Percentiles rank a stretch among this genome's conserved stretches.
Evolutionary conservation across 2,888 invertebrate species (phyloP).

Genomic region (Lasioglossum calceatum): DNA sequence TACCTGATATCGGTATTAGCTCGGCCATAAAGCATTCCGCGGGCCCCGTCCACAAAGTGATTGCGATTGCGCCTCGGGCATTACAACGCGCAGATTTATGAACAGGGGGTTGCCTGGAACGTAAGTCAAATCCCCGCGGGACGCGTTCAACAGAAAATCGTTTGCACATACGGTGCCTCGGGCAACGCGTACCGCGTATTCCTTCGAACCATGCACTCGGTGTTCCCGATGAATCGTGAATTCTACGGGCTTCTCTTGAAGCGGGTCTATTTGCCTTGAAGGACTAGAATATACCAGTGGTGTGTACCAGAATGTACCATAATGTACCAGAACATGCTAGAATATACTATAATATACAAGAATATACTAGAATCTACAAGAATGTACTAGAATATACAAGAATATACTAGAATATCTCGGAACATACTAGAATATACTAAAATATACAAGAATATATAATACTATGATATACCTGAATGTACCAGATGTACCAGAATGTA

Average conservation of each 20-base stretch:
- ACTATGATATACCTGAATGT: too few relatives aligned
- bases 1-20: conserved; percentile 67
- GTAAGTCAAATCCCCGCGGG: conserved; percentile 65
- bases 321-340: too few relatives aligned
- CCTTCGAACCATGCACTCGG: conserved; percentile 27
- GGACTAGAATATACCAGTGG: too few relatives aligned
- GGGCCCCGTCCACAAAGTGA: conserved; percentile 62
- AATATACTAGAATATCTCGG: too few relatives aligned
- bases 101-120: conserved; percentile 62
- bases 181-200: conserved; percentile 31
- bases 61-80: conserved; percentile 64
- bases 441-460: too few relatives aligned
- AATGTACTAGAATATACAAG: too few relatives aligned
- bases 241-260: not conserved
- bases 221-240: conserved; percentile 22
- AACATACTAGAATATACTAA: too few relatives aligned
- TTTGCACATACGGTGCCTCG: conserved; percentile 53
- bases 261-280: not conserved
- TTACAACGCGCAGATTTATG: conserved; percentile 65
- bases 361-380: too few relatives aligned
- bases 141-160: conserved; percentile 60
- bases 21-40: conserved; percentile 62
- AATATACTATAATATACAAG: too few relatives aligned
- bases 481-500: too few relatives aligned
- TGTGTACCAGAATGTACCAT: too few relatives aligned